phyloP scores from a whole-genome alignment of 2,797 vertebrate species.

The Sarcophilus harrisii region DNA sequence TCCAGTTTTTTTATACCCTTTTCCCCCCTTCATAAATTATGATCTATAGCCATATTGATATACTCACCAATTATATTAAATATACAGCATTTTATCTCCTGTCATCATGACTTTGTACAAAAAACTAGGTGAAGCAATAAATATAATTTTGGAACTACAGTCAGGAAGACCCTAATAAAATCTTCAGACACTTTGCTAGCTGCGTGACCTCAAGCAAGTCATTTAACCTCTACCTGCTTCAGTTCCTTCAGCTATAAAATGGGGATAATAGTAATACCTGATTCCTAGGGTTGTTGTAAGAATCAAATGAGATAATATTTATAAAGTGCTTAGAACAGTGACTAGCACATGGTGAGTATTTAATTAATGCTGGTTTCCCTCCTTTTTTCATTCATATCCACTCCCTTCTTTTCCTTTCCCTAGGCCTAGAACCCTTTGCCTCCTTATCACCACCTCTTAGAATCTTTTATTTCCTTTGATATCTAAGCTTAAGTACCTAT shows the following conservation, averaged over 20 bases:
- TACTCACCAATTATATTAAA: neutral
- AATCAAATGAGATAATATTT: neutral
- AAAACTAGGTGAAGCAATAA: neutral
- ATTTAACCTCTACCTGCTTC: neutral
- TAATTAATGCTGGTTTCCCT: neutral
- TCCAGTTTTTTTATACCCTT: neutral
- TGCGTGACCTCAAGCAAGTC: neutral
- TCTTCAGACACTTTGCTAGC: neutral
- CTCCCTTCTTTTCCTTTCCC: neutral
- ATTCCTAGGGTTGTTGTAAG: neutral
- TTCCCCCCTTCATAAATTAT: neutral
- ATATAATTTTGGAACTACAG: neutral
- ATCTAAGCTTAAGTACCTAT: neutral
- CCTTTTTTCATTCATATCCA: neutral
- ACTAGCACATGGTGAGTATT: neutral
- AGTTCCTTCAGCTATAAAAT: neutral
- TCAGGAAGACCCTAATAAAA: neutral
- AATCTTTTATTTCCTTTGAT: neutral
- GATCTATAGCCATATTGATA: neutral
- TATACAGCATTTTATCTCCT: neutral
- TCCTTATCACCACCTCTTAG: neutral
- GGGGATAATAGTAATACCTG: neutral
- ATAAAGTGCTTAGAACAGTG: neutral
- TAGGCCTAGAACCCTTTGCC: neutral
- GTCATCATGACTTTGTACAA: too few species aligned